A percentile compares a stretch with the other conserved stretches of the same genome.
These are phyloP conservation scores for Thamnophis elegans DNA, from an alignment of 2,797 vertebrate genomes.

Conservation along the genomic window DNA sequence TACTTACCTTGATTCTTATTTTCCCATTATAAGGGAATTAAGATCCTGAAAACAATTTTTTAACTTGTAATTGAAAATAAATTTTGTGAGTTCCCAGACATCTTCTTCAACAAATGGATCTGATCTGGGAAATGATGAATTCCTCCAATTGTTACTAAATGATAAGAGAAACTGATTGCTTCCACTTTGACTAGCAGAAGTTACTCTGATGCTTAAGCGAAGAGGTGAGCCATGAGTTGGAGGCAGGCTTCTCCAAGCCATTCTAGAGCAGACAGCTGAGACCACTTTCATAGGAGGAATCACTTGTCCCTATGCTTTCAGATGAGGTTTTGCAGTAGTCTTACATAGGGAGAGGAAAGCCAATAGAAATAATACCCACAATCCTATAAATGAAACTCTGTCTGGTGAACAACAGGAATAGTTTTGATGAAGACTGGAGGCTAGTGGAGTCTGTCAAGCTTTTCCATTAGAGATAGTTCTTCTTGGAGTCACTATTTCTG, in stretches of 20 bases:
- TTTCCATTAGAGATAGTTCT: background rate
- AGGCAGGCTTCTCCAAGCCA: background rate
- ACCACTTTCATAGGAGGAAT: background rate
- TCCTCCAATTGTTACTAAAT: rapidly evolving
- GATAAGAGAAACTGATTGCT: background rate
- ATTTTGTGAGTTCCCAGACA: constrained; percentile 43
- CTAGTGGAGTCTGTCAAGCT: background rate
- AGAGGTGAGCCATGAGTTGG: background rate
- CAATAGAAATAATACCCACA: background rate
- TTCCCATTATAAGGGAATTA: constrained; percentile 9
- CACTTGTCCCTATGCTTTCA: background rate
- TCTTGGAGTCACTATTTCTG: background rate
- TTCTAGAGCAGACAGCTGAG: background rate
- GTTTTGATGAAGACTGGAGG: background rate
- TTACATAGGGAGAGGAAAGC: background rate
- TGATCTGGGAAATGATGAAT: constrained; percentile 21
- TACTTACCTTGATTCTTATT: constrained; percentile 42
- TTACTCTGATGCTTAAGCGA: background rate
- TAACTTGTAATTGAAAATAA: constrained; percentile 26
- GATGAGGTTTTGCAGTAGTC: background rate
- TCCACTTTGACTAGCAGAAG: background rate
- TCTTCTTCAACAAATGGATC: constrained; percentile 5
- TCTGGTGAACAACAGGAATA: background rate
- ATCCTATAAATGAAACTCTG: background rate
- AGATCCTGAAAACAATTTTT: background rate